Conservation (phyloP, 1,140 invertebrate genomes). For the Papilio helenus region DNA sequence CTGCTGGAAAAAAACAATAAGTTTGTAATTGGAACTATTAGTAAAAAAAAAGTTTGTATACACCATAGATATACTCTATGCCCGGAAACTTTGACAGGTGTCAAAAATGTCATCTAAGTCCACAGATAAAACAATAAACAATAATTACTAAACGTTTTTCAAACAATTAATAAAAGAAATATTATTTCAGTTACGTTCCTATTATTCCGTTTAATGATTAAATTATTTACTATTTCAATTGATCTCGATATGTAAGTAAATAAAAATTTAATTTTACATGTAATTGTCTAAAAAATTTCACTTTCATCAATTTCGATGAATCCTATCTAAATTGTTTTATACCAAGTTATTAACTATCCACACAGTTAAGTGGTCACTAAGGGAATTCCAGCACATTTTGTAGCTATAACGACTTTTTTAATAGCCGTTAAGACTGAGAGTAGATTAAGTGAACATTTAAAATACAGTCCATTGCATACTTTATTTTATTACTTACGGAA, state of each 20-base stretch:
- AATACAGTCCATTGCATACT: background rate
- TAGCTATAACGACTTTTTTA: too few relatives aligned
- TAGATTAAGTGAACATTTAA: background rate
- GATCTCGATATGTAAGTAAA: too few relatives aligned
- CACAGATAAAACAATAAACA: constrained; percentile 13
- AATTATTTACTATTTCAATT: too few relatives aligned
- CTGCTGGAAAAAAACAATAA: background rate
- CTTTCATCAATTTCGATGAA: background rate
- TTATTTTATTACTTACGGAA: background rate
- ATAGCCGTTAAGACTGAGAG: too few relatives aligned
- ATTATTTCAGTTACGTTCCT: background rate
- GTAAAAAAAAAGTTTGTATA: background rate
- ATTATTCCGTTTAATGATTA: too few relatives aligned
- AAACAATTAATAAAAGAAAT: background rate
- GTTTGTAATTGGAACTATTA: background rate
- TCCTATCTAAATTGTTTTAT: background rate
- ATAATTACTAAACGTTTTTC: background rate
- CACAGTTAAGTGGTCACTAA: too few relatives aligned
- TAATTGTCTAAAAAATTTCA: constrained; percentile 1
- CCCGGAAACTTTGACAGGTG: background rate
- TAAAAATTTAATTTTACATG: background rate
- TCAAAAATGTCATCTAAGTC: background rate
- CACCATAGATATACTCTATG: background rate
- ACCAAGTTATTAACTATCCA: too few relatives aligned
- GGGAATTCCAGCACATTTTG: too few relatives aligned